Evolutionary conservation across 2,113 vertebrate genomes (phyloP), one percentile per base, ranked within the genome.

Genomic region (Ammospiza nelsoni): DNA sequence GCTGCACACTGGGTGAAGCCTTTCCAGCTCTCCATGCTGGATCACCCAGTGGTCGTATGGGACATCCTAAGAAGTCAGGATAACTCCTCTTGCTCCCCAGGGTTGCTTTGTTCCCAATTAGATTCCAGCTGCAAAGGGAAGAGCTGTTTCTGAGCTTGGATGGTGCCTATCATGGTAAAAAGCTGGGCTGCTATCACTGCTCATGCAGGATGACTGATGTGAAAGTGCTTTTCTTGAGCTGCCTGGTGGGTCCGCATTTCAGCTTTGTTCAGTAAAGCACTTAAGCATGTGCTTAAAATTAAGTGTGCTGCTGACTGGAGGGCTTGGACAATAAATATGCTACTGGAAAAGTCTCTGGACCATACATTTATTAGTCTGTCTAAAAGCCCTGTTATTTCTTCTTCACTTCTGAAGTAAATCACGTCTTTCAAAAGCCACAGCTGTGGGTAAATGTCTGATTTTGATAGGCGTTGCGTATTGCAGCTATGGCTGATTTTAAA

Each of bases 221-320:
- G 78, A 71, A 94, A 91, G 43, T 31, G 28, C 68, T 86, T 90
- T 74, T 51, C 84, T 77, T 80, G 72, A 94, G 90, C 92, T 85
- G 85, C 78, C 93, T 67, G 87, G 89, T 96, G 78, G 94, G 87
- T 95, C 93, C 75, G 41, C 55, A 11, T 93, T 94, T 91, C 49
- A 12, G 43, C 79, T 95, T 94, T 94, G 75, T 93, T 95, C 87
- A 71, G 51, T 69, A 80, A 77, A 96, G 84, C 94, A 90, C 93
- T 96, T 96, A 96, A 93, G 92, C 90, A 97, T 95, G 83, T 96
- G 95, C 95, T 96, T 96, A 95, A 95, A 95, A 95, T 96, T 96
- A 97, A 95, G 92, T 57, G 73, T 74, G 83, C 90, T 90, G 83
- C 93, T 96, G 93, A 96, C 90, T 96, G 82, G 83, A 94, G 88